Evolutionary conservation across 1,140 invertebrate species (phyloP), one percentile per base, ranked within the genome.

Genomic region (Pentalonia nigronervosa): DNA sequence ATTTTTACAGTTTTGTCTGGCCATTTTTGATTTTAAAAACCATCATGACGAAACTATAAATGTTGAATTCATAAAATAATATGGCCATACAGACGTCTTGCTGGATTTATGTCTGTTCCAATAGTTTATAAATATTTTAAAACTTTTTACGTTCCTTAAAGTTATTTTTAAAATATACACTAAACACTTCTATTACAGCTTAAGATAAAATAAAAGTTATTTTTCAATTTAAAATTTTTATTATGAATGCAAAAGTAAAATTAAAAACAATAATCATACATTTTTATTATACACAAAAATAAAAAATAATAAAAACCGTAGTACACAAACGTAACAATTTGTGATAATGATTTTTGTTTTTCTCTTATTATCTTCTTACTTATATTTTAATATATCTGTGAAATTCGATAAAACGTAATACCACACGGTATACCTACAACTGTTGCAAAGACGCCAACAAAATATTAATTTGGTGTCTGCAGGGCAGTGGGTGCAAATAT

Each of bases 51-150:
- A 81, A 81, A n/a, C 45, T 76, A 76, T 91, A 81, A 48, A 20
- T 91, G 47, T 91, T 11, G 30, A 76, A 45, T 48, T 6, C 67
- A 81, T 76, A 91, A 47, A 91, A 91, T 60, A 47, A 45, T 45
- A 91, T 91, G 23, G 34, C 56, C 90, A 45, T 60, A 60, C 88
- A 60, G 17, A 45, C 53, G 21, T 41, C 20, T 2, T 56, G 50
- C 7, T 56, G 50, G 9, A 53, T 90, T 60, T 90, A 90, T 30
- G 21, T 45, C 89, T 56, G 36, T 53, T 60, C 21, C 4, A 11
- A 90, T 60, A 90, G 34, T 41, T 41, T 90, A 89, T 45, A 90
- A 67, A 90, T 56, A 89, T 90, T 60, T n/a, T 1, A 60, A 30
- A 60, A 90, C 23, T 45, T 90, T 41, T 14, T 23, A n/a, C 25